Evolutionary conservation across 2,888 invertebrate species (phyloP).

Genomic region (Sesamia inferens): DNA sequence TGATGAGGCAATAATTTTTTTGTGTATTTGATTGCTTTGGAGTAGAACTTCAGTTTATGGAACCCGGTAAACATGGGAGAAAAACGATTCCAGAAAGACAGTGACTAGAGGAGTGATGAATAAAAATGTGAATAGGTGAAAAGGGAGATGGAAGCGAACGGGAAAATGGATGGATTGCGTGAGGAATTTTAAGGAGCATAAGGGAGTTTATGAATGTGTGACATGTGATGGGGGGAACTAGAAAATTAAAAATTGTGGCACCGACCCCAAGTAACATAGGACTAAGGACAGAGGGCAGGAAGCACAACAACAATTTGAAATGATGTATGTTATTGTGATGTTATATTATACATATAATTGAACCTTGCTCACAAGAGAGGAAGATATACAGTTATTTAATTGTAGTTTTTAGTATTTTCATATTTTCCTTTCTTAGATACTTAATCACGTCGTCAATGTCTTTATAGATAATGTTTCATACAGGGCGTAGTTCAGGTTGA

Average conservation of each 20-base stretch:
- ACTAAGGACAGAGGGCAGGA: not conserved
- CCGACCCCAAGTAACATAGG: not conserved
- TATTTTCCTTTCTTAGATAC: not conserved
- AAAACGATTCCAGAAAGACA: not conserved
- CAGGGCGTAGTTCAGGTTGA: not conserved
- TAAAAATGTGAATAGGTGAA: not conserved
- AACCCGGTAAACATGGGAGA: too few relatives aligned
- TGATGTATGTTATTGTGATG: not conserved
- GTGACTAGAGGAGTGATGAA: not conserved
- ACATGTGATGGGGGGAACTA: not conserved
- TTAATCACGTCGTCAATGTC: too few relatives aligned
- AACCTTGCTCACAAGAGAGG: not conserved
- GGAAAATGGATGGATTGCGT: not conserved
- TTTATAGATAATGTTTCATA: not conserved
- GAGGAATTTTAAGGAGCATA: not conserved
- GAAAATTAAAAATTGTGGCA: not conserved
- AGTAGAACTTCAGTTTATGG: not conserved
- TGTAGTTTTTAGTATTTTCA: not conserved
- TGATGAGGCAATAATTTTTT: constrained; percentile 5
- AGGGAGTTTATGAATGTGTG: not conserved
- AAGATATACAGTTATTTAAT: not conserved
- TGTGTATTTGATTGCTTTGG: constrained; percentile 11
- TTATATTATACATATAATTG: not conserved
- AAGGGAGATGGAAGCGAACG: not conserved
- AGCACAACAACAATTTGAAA: not conserved